Base-by-base conservation (phyloP, 2,888 invertebrate genomes). In the Heliconius erato region DNA sequence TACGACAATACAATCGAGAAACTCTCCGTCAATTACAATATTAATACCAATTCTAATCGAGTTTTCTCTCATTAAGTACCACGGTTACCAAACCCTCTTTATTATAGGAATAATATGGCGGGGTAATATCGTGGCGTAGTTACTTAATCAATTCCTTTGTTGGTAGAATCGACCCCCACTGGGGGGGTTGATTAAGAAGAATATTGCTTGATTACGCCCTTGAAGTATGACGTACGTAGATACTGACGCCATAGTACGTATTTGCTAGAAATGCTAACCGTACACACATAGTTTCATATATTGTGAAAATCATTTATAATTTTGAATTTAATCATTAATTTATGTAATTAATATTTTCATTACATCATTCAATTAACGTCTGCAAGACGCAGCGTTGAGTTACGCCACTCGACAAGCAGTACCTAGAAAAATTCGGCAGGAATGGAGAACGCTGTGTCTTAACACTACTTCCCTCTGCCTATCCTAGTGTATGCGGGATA, bases 91-190 rank as follows among this genome's bases (percentile, higher is more conserved):
- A 95, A 92, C 95, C 95, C 95, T 95, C 94, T 94, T 94, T 93
- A 95, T 94, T 94, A 94, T 94, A 93, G 92, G 94, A 95, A 95
- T 96, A 95, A 96, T 95, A 95, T 93, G 90, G 92, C 93, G 91
- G 93, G 93, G 95, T 95, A 95, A 95, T 96, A 95, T 95, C 93
- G 92, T 91, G 92, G 94, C 93, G 94, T 95, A 95, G 95, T 95
- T 95, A 95, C 94, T 95, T 95, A 96, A 95, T 96, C 95, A 96
- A 95, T 96, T 95, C 95, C 93, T 94, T 96, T 96, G 95, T 95
- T 94, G 95, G 94, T 93, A 86, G 94, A 93, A 94, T 92, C 95
- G 94, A 93, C 95, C 95, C 94, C 94, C 92, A 91, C 87, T 87
- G 88, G 92, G 94, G 95, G 95, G 95, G 95, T 93, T 96, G 96